Conservation (phyloP, 2,113 vertebrate genomes). For the Pseudonaja textilis region DNA sequence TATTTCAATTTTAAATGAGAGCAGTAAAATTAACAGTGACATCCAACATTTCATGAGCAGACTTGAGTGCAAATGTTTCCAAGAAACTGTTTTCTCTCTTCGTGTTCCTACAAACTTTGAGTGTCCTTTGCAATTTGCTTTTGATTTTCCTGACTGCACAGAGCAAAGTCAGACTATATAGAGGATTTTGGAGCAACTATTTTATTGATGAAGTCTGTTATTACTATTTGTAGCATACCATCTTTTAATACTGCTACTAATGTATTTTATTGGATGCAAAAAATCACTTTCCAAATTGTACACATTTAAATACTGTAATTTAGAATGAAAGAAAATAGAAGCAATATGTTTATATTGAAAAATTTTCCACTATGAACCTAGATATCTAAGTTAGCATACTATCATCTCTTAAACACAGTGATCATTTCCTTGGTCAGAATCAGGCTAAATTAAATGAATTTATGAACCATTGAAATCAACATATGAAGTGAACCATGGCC, state of each 20-base stretch:
- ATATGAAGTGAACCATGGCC: neutral
- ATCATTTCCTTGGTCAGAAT: neutral
- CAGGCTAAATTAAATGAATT: neutral
- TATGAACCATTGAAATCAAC: neutral
- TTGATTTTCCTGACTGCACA: neutral
- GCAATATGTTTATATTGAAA: too few relatives aligned
- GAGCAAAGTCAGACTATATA: neutral
- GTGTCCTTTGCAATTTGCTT: neutral
- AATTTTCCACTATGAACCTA: neutral
- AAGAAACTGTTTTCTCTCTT: neutral
- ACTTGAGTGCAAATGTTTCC: neutral
- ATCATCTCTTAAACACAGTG: neutral
- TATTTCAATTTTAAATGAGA: accelerated
- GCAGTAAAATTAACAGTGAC: neutral
- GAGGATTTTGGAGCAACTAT: neutral
- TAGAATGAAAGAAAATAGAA: neutral
- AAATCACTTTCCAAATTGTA: neutral
- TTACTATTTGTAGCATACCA: neutral
- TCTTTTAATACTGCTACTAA: neutral
- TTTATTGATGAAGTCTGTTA: neutral
- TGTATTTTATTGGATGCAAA: neutral
- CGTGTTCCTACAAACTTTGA: neutral
- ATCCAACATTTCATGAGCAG: neutral
- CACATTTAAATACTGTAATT: neutral
- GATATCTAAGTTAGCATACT: neutral